These are phyloP conservation scores for Silurus asotus DNA, from an alignment of 2,113 vertebrate species.

Conservation along the genomic window DNA sequence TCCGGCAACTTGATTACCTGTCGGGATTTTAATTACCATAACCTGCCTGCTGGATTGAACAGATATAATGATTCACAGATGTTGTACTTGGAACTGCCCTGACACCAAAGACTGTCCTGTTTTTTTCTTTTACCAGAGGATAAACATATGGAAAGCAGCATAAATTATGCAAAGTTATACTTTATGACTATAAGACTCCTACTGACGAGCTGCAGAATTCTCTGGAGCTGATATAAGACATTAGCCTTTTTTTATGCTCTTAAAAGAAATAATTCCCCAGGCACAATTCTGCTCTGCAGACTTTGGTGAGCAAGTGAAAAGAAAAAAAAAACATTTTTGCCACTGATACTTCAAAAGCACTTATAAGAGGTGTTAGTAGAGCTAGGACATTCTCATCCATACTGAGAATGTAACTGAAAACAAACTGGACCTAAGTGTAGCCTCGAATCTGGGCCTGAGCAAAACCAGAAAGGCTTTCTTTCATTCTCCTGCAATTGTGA, in stretches of 20 bases:
- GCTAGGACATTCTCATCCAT: slow-evolving; percentile 26
- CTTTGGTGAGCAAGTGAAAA: slow-evolving; percentile 14
- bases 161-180: slow-evolving; percentile 49
- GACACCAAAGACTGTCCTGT: slow-evolving; percentile 46
- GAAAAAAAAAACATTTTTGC: slow-evolving; percentile 22
- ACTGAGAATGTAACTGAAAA: slow-evolving; percentile 49
- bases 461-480: slow-evolving; percentile 46
- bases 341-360: slow-evolving; percentile 35
- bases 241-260: slow-evolving; percentile 34
- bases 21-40: slow-evolving; percentile 54
- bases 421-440: slow-evolving; percentile 36
- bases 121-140: slow-evolving; percentile 19
- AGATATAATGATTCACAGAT: slow-evolving; percentile 54
- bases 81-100: slow-evolving; percentile 25
- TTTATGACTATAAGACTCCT: slow-evolving; percentile 32
- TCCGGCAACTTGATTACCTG: slow-evolving; percentile 60
- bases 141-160: slow-evolving; percentile 46
- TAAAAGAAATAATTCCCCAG: slow-evolving; percentile 40
- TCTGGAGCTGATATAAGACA: slow-evolving; percentile 19
- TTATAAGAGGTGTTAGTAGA: slow-evolving; percentile 42
- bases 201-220: slow-evolving; percentile 31
- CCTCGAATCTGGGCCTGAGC: slow-evolving; percentile 42
- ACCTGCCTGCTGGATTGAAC: slow-evolving; percentile 45
- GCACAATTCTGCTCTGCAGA: slow-evolving; percentile 11
- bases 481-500: slow-evolving; percentile 41